A percentile compares a stretch with the other conserved stretches of the same genome.
Evolutionary conservation across 2,888 invertebrate species (phyloP).

Genomic region (Ophion slaviceki): DNA sequence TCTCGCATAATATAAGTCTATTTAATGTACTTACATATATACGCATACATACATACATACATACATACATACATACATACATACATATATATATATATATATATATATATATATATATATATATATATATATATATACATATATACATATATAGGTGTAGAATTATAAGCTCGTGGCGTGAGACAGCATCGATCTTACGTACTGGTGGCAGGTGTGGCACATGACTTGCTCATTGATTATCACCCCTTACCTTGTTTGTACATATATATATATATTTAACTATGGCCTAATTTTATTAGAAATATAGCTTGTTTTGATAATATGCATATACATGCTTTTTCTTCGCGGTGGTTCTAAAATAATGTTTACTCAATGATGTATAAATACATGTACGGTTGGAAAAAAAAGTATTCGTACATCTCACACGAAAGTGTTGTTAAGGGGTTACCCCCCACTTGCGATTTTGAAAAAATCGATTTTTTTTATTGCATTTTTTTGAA

Average conservation of each 20-base stretch:
- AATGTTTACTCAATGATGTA: no score
- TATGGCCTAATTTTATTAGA: no score
- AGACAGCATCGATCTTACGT: slow-evolving; percentile 58
- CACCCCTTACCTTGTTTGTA: slow-evolving; percentile 22
- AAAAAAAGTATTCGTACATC: no score
- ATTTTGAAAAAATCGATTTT: no score
- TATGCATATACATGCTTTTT: neutral
- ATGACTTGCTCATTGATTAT: slow-evolving; percentile 59
- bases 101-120: no score
- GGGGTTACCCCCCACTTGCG: no score
- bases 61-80: neutral
- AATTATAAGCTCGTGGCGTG: slow-evolving; percentile 37
- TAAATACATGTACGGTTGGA: neutral
- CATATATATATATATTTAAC: neutral
- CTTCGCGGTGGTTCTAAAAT: neutral
- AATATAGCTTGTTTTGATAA: no score
- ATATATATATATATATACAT: neutral
- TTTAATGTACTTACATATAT: neutral
- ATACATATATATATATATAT: no score
- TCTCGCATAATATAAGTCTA: neutral
- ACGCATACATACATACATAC: no score
- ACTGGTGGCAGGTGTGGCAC: slow-evolving; percentile 58
- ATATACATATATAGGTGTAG: slow-evolving; percentile 2
- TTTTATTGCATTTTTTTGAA: no score
- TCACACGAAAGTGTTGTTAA: no score